These are phyloP conservation scores for Cryptotis parvus DNA, from an alignment of 2,113 vertebrate species.

Conservation along the genomic window DNA sequence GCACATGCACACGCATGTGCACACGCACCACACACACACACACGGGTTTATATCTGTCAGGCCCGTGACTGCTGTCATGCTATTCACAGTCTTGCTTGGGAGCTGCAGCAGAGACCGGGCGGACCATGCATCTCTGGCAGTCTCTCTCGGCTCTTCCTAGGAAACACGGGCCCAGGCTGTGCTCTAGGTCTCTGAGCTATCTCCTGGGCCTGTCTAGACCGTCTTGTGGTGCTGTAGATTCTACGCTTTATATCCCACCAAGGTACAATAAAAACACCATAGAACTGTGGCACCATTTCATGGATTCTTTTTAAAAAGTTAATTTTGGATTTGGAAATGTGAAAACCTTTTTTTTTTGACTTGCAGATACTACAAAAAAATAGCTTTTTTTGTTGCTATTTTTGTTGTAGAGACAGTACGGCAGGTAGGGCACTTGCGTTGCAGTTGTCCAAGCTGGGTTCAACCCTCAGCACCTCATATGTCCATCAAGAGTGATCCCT, in stretches of 20 bases:
- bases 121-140: background rate
- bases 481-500: no score
- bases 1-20: no score
- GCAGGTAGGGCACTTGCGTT: no score
- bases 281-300: background rate
- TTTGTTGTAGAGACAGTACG: background rate
- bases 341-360: conserved; percentile 19
- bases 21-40: no score
- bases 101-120: background rate
- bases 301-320: background rate
- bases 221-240: background rate
- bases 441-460: no score
- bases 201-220: no score
- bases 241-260: background rate
- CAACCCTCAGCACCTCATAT: no score
- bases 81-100: background rate
- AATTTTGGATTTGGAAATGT: no score
- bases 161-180: background rate
- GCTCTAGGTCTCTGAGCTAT: no score
- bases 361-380: background rate
- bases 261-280: conserved; percentile 7
- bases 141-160: background rate
- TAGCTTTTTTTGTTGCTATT: no score
- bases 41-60: background rate
- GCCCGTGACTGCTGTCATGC: background rate